A percentile compares a stretch with the other conserved stretches of the same genome.
Conservation (phyloP, 2,113 vertebrate species). For the Balaeniceps rex region DNA sequence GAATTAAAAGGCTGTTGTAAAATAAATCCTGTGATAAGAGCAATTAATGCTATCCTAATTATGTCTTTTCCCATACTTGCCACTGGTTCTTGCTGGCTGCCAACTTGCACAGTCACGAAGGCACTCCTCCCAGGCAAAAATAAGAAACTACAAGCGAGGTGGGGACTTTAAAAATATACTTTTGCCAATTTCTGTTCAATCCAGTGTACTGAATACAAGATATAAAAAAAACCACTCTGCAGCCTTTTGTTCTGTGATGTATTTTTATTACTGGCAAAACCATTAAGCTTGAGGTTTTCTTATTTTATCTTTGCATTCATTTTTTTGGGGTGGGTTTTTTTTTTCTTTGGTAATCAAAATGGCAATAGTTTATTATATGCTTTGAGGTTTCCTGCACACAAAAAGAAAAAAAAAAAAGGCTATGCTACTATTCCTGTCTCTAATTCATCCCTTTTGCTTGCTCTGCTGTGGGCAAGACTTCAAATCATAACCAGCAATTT, state of each 20-base stretch:
- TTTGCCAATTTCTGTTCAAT: conserved; percentile 7
- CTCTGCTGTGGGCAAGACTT: conserved; percentile 61
- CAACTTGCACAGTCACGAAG: conserved; percentile 26
- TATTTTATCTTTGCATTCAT: conserved; percentile 54
- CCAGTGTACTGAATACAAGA: neutral
- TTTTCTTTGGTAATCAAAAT: conserved; percentile 47
- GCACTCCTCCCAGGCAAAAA: conserved; percentile 46
- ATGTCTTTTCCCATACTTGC: conserved; percentile 25
- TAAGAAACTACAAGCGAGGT: neutral
- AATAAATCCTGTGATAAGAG: conserved; percentile 25
- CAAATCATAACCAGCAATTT: conserved; percentile 73
- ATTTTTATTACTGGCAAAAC: conserved; percentile 50
- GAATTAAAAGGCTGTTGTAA: neutral
- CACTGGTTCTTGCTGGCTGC: neutral
- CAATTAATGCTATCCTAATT: conserved; percentile 70
- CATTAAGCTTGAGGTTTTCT: conserved; percentile 38
- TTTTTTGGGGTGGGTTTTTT: neutral
- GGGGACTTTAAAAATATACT: neutral
- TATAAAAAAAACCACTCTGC: neutral
- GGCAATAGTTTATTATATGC: conserved; percentile 64
- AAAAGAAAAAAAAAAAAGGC: conserved; percentile 5
- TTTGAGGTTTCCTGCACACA: conserved; percentile 70
- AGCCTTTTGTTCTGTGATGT: conserved; percentile 38
- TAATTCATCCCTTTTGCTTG: conserved; percentile 67
- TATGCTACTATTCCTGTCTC: conserved; percentile 70